Conservation (phyloP, 2,888 invertebrate species). For the Paralinhomoeus sp. region DNA sequence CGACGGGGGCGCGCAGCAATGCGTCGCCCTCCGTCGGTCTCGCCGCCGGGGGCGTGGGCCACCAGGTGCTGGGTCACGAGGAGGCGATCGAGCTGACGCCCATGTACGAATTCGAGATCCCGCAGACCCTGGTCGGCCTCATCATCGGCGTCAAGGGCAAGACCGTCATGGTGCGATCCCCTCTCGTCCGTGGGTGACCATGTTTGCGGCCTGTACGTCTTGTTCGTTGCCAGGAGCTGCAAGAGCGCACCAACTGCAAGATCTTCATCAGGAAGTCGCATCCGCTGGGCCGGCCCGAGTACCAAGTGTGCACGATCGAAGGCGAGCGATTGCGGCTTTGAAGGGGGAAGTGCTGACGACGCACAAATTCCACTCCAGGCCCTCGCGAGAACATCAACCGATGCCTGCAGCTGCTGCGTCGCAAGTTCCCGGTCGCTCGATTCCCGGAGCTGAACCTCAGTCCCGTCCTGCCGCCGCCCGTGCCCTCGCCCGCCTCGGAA, state of each 20-base stretch:
- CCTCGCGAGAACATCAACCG: conserved; percentile 1
- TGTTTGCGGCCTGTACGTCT: too few relatives aligned
- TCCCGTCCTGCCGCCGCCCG: conserved; percentile 21
- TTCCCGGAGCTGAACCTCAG: conserved; percentile 24
- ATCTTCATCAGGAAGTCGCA: conserved; percentile 4
- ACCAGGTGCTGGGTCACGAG: too few relatives aligned
- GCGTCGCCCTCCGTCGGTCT: too few relatives aligned
- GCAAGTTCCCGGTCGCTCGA: conserved; percentile 7
- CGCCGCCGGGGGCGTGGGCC: too few relatives aligned
- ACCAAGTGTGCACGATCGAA: conserved; percentile 22
- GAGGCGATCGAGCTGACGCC: too few relatives aligned
- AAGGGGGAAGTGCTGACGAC: neutral
- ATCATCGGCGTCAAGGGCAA: conserved; percentile 23
- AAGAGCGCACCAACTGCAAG: neutral
- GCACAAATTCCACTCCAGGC: neutral
- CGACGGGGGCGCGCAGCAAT: too few relatives aligned
- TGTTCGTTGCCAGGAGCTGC: too few relatives aligned
- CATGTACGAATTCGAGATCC: conserved; percentile 25
- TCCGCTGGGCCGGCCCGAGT: neutral
- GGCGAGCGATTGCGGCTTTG: conserved; percentile 1
- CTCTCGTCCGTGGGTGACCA: too few relatives aligned
- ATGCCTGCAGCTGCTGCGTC: conserved; percentile 3
- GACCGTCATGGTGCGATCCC: too few relatives aligned
- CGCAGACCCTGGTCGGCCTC: conserved; percentile 23
- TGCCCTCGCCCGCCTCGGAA: conserved; percentile 6